Conservation (phyloP, 1,140 invertebrate species). For the Galendromus occidentalis region DNA sequence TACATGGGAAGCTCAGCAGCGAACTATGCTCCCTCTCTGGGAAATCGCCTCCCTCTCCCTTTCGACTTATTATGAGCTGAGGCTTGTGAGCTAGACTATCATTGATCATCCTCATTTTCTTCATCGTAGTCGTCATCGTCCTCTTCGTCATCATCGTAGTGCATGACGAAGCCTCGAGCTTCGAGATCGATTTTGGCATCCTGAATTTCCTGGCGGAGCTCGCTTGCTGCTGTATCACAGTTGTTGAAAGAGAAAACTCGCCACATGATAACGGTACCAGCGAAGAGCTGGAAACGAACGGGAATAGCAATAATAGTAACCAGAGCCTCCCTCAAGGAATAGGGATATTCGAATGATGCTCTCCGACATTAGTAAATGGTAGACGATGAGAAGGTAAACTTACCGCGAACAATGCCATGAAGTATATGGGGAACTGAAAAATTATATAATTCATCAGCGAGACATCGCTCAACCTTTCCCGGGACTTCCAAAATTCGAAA, state of each 20-base stretch:
- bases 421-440: not conserved
- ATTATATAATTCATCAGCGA: not conserved
- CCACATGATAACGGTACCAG: constrained; percentile 20
- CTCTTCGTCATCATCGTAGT: too few relatives aligned
- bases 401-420: not conserved
- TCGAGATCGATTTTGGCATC: constrained; percentile 18
- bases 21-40: too few relatives aligned
- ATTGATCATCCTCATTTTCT: too few relatives aligned
- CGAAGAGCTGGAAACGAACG: constrained; percentile 11
- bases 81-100: too few relatives aligned
- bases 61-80: too few relatives aligned
- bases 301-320: not conserved
- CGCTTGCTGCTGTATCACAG: constrained; percentile 20
- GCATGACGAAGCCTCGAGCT: constrained; percentile 16
- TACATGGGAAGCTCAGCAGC: not conserved
- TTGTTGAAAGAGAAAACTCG: constrained; percentile 22
- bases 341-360: too few relatives aligned
- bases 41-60: too few relatives aligned
- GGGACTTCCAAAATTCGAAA: not conserved
- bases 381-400: not conserved
- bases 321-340: not conserved
- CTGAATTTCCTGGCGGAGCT: constrained; percentile 19
- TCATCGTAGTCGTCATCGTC: too few relatives aligned
- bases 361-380: too few relatives aligned
- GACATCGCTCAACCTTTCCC: not conserved